Evolutionary conservation across 2,113 vertebrate genomes (phyloP).

Genomic region (Eclectus roratus): DNA sequence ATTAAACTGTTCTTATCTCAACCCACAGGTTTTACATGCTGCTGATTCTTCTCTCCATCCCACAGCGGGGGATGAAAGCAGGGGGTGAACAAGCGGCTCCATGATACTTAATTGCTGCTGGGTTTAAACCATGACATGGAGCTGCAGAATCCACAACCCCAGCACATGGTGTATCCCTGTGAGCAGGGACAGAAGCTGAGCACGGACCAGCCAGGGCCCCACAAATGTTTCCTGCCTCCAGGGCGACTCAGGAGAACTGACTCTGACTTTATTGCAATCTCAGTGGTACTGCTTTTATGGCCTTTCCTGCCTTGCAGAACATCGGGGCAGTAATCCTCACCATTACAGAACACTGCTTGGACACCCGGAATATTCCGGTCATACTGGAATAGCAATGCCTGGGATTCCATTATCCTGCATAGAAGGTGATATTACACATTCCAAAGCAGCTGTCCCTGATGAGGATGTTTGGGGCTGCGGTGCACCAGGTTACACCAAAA

Average conservation of each 20-base stretch:
- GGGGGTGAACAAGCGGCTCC: neutral
- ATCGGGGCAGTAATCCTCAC: neutral
- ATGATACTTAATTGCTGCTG: neutral
- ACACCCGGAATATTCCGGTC: neutral
- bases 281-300: neutral
- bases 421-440: neutral
- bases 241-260: neutral
- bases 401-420: no score
- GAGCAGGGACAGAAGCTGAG: neutral
- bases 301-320: no score
- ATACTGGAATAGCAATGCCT: neutral
- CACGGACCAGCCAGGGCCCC: accelerated
- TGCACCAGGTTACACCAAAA: accelerated
- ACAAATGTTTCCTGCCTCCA: no score
- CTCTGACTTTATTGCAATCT: neutral
- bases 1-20: neutral
- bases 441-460: no score
- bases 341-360: accelerated
- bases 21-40: neutral
- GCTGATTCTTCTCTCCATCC: neutral
- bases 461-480: accelerated
- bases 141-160: neutral
- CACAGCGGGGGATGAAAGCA: neutral
- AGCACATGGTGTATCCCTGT: accelerated
- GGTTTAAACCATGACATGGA: neutral